Evolutionary conservation across 2,888 invertebrate species (phyloP).

Genomic region (Andrena dorsata): DNA sequence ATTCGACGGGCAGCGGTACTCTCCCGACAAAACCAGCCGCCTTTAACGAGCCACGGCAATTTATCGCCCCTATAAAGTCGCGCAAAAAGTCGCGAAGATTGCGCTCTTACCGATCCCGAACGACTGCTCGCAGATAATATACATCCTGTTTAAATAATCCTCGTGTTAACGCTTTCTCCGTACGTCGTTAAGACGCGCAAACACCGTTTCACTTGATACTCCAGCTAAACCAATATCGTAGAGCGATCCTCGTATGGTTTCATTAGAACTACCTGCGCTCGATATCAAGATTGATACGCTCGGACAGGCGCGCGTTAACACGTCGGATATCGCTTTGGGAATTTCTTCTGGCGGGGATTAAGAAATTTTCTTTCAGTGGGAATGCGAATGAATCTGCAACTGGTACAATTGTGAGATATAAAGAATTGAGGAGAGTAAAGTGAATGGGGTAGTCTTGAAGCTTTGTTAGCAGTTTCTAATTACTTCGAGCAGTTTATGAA

Average conservation of each 20-base stretch:
- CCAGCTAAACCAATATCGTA: slow-evolving; percentile 42
- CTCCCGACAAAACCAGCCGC: slow-evolving; percentile 9
- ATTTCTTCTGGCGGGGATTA: too few species aligned
- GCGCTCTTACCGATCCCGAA: slow-evolving; percentile 2
- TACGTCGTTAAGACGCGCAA: slow-evolving; percentile 35
- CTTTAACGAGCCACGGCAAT: slow-evolving; percentile 2
- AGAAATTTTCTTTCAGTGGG: neutral
- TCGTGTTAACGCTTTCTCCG: slow-evolving; percentile 53
- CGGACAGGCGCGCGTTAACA: slow-evolving; percentile 6
- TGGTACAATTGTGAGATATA: too few species aligned
- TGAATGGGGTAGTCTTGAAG: too few species aligned
- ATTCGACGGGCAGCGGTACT: neutral
- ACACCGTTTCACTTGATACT: slow-evolving; percentile 47
- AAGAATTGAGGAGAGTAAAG: too few species aligned
- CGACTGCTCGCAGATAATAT: slow-evolving; percentile 37
- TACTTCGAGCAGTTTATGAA: too few species aligned
- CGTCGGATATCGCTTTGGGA: neutral
- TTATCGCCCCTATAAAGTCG: slow-evolving; percentile 24
- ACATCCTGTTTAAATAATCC: slow-evolving; percentile 51
- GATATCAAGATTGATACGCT: slow-evolving; percentile 37
- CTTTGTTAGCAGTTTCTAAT: too few species aligned
- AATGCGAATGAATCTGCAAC: too few species aligned
- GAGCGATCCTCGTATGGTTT: slow-evolving; percentile 48
- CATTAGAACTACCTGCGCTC: slow-evolving; percentile 24
- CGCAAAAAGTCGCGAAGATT: slow-evolving; percentile 17